Conservation (phyloP, 2,113 vertebrate genomes). For the Colius striatus region DNA sequence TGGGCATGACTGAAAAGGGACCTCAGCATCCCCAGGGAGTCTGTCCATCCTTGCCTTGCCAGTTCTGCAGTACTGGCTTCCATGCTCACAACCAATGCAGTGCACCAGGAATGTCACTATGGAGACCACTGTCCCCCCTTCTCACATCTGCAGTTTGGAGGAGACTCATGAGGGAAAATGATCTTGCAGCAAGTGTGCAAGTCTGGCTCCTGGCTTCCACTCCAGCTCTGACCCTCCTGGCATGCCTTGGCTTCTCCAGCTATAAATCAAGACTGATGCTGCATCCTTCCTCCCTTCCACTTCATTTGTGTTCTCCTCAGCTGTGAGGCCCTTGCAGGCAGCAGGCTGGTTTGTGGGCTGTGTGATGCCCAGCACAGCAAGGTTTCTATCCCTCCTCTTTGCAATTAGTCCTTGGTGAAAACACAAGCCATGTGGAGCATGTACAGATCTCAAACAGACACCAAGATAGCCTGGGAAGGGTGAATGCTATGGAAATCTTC, state of each 20-base stretch:
- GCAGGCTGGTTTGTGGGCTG: not conserved
- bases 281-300: not conserved
- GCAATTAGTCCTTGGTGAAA: not conserved
- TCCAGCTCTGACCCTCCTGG: not conserved
- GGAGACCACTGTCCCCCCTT: not conserved
- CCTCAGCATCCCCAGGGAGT: not conserved
- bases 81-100: not conserved
- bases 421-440: not conserved
- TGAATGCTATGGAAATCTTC: not conserved
- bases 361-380: not conserved
- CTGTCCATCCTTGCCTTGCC: accelerated
- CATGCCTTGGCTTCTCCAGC: not conserved
- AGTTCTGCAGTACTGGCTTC: not conserved
- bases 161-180: not conserved
- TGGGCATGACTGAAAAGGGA: not conserved
- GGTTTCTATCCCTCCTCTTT: accelerated
- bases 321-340: not conserved
- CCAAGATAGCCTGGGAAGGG: accelerated
- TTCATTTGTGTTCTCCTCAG: not conserved
- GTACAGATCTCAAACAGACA: accelerated
- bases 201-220: not conserved
- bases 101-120: accelerated
- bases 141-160: not conserved
- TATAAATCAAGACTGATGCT: not conserved
- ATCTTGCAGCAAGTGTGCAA: not conserved